Percentiles rank a stretch among this genome's conserved stretches.
Conservation (phyloP, 2,888 invertebrate genomes). For the Xanthia icteritia region DNA sequence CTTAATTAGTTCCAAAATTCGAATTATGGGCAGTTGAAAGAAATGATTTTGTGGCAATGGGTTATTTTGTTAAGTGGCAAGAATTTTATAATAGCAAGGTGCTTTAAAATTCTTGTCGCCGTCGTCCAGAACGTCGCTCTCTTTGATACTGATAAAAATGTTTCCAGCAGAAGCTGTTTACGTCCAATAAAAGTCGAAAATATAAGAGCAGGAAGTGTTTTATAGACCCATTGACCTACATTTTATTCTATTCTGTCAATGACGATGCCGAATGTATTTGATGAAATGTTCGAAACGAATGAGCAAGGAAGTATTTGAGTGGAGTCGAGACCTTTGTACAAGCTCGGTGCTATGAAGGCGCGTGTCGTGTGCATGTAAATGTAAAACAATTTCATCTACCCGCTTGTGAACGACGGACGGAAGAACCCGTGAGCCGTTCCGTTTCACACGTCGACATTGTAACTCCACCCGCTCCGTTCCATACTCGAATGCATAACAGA, state of each 20-base stretch:
- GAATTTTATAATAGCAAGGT: constrained; percentile 25
- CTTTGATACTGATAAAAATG: constrained; percentile 60
- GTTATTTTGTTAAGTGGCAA: constrained; percentile 32
- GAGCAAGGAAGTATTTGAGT: constrained; percentile 67
- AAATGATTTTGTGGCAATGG: constrained; percentile 5
- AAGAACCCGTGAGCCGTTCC: constrained; percentile 69
- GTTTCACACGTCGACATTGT: constrained; percentile 77
- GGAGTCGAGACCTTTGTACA: constrained; percentile 66
- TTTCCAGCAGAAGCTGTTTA: constrained; percentile 51
- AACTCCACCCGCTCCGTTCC: constrained; percentile 73
- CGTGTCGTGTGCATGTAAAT: constrained; percentile 79
- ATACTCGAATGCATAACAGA: constrained; percentile 88
- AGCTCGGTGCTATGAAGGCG: constrained; percentile 72
- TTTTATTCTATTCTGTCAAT: constrained; percentile 69
- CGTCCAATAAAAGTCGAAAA: constrained; percentile 60
- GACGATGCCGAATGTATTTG: constrained; percentile 72
- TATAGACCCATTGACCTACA: constrained; percentile 70
- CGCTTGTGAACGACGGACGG: constrained; percentile 62
- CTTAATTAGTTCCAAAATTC: constrained; percentile 46
- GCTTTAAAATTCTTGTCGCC: constrained; percentile 39
- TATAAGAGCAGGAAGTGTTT: constrained; percentile 66
- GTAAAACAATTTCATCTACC: constrained; percentile 79
- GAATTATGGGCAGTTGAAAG: not conserved
- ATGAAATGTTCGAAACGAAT: constrained; percentile 72
- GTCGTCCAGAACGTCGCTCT: constrained; percentile 17